phyloP scores from a whole-genome alignment of 2,113 vertebrate species.

The Struthidea cinerea region DNA sequence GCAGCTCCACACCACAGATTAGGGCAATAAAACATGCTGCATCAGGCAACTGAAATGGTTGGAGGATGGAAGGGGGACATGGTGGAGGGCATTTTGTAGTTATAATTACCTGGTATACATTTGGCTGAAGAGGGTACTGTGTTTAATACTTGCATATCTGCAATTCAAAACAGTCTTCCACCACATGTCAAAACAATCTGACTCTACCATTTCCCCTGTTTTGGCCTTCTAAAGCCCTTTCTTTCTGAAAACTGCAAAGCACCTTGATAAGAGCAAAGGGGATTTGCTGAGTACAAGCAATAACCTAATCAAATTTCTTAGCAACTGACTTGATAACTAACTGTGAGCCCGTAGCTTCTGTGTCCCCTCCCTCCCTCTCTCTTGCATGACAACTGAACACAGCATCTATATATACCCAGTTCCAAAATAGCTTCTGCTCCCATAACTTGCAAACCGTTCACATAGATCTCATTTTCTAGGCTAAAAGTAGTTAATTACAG shows the following conservation, averaged over 20 bases:
- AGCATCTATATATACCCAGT: constrained; percentile 5
- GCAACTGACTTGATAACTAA: constrained; percentile 18
- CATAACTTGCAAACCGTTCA: background rate
- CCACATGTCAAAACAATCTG: background rate
- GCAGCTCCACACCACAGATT: background rate
- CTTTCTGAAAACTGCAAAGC: background rate
- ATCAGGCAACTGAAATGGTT: background rate
- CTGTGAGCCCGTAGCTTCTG: background rate
- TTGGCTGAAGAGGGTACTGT: background rate
- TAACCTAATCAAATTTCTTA: constrained; percentile 42
- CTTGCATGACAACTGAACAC: constrained; percentile 23
- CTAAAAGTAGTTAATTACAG: constrained; percentile 29
- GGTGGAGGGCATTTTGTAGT: background rate
- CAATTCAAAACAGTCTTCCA: background rate
- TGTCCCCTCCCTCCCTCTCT: background rate
- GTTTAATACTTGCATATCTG: background rate
- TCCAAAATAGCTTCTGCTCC: constrained; percentile 43
- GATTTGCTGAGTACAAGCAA: background rate
- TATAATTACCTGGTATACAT: background rate
- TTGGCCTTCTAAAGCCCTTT: background rate
- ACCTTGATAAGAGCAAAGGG: background rate
- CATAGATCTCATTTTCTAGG: constrained; percentile 1
- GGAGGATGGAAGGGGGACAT: background rate
- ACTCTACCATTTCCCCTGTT: background rate
- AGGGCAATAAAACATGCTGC: constrained; percentile 13